Base-by-base conservation (phyloP, 2,888 invertebrate genomes). In the Scaptomyza parva region DNA sequence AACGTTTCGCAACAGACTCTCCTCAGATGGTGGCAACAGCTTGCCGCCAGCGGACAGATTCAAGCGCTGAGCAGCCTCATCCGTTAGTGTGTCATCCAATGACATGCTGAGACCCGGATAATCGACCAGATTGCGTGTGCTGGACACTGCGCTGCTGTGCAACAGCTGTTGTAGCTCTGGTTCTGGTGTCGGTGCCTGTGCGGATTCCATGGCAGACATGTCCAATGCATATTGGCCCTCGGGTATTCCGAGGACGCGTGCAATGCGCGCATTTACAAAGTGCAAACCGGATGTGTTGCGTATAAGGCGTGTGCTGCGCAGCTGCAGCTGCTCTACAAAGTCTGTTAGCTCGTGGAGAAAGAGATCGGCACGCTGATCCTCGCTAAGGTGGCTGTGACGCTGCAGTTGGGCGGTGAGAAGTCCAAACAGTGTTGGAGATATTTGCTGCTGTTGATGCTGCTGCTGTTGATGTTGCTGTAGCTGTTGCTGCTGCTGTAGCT, bases 171-270 rank as follows among this genome's bases (percentile, higher is more conserved):
- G 63, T 12, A 59, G 0, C 18, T 88, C 85, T 0, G 78, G 76
- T 11, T 84, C 87, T 3, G 74, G 75, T 2, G 79, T 82, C 0
- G 89, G 86, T 22, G 89, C 89, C 20, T 88, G 83, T 1, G 87
- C 84, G 7, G 88, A 85, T 51, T 89, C 91, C 59, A 91, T 90
- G 0, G 90, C 90, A 1, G 86, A 85, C 68, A 91, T 78, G 62
- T 91, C 90, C 35, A 91, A 69, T 0, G 91, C 89, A 67, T 91
- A 91, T 51, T 91, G 91, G 17, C 91, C 91, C 70, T 91, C 92
- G 7, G 92, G 91, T 50, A 91, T 90, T n/a, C 91, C 90, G 3
- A 91, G 53, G 0, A 91, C 84, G 3, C 90, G 90, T 0, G 91
- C 83, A 9, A 86, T 87, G 2, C 88, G 85, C 0, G 89, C 79